Conservation (phyloP, 23 tunicate genomes). For the Oikopleura dioica region DNA sequence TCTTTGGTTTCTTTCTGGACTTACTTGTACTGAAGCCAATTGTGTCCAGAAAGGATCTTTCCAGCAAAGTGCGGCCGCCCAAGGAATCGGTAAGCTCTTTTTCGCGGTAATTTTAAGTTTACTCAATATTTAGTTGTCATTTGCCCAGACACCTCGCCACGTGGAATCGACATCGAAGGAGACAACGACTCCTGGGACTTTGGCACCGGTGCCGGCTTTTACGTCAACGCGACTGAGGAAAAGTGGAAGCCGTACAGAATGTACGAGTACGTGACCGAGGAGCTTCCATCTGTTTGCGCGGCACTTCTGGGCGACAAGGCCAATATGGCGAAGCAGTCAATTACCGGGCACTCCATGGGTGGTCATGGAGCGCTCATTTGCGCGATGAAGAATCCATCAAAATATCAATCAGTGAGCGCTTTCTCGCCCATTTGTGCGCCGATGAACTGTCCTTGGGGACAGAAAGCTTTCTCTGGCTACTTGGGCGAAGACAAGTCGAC, state of each 20-base stretch:
- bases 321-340: neutral
- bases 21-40: conserved; percentile 92
- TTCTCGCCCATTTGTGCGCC: conserved; percentile 80
- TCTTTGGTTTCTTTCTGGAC: conserved; percentile 59
- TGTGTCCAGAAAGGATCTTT: conserved; percentile 52
- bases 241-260: conserved; percentile 76
- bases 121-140: conserved; percentile 20
- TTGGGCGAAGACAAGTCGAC: conserved; percentile 26
- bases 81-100: conserved; percentile 23
- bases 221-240: conserved; percentile 80
- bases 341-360: conserved; percentile 43
- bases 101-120: neutral
- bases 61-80: conserved; percentile 48
- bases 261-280: conserved; percentile 78
- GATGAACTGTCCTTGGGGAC: conserved; percentile 71
- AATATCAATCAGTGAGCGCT: conserved; percentile 60
- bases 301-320: neutral
- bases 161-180: conserved; percentile 69
- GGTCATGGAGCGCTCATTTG: conserved; percentile 83
- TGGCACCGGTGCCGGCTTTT: conserved; percentile 98
- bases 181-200: conserved; percentile 82
- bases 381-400: conserved; percentile 52
- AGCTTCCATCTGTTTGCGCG: conserved; percentile 12
- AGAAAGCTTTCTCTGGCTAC: conserved; percentile 65
- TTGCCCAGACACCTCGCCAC: conserved; percentile 76